Percentiles rank a stretch among this genome's conserved stretches.
phyloP scores from a whole-genome alignment of 2,113 vertebrate genomes.

The Benitochromis conjunctus region DNA sequence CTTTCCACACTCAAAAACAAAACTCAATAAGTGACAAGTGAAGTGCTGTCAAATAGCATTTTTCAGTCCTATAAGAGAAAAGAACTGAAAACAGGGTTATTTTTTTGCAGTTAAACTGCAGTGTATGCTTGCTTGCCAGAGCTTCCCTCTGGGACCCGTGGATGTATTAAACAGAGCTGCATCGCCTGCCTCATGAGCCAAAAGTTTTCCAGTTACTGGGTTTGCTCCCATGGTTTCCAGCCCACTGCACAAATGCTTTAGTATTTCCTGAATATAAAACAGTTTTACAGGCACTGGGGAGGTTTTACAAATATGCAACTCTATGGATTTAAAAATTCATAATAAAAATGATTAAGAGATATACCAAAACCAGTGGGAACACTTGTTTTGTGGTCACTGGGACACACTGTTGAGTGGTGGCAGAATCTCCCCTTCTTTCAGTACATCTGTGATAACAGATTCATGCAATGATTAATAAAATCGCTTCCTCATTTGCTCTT shows the following conservation, averaged over 20 bases:
- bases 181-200: neutral
- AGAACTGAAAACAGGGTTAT: neutral
- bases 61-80: neutral
- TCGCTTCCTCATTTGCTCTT: neutral
- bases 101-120: neutral
- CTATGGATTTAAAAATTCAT: neutral
- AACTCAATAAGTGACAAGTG: neutral
- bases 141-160: neutral
- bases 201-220: neutral
- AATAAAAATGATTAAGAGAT: neutral
- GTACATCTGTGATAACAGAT: neutral
- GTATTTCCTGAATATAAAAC: neutral
- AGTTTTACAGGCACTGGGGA: neutral
- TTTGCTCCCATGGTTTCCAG: neutral
- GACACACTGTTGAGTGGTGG: neutral
- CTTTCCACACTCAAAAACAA: neutral
- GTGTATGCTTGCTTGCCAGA: neutral
- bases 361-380: neutral
- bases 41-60: neutral
- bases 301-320: neutral
- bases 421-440: neutral
- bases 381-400: neutral
- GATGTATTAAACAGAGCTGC: neutral
- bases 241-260: neutral
- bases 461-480: neutral